Evolutionary conservation across 53 echinoderm and acorn worm genomes (phyloP).

Genomic region (Hippasteria phrygiana): DNA sequence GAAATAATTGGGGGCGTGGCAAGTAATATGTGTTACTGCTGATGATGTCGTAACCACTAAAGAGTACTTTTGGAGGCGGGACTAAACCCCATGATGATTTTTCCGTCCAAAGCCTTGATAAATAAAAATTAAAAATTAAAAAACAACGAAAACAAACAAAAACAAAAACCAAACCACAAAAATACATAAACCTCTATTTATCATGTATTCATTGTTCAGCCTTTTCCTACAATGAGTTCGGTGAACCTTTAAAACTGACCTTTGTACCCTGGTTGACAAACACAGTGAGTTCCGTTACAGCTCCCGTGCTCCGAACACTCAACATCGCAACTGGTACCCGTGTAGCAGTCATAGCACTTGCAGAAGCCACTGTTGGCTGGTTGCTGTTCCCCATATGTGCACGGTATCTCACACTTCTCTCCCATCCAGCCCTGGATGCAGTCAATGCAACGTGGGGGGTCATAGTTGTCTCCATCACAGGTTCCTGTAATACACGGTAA

Average conservation of each 20-base stretch:
- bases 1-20: too few species aligned
- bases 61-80: too few species aligned
- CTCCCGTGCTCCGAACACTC: constrained; percentile 78
- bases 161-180: too few species aligned
- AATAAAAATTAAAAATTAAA: too few species aligned
- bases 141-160: too few species aligned
- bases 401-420: constrained; percentile 76
- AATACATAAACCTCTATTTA: too few species aligned
- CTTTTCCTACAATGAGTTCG: background rate
- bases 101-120: too few species aligned
- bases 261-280: constrained; percentile 71
- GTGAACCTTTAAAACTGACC: constrained; percentile 28
- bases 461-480: constrained; percentile 76
- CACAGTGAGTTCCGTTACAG: constrained; percentile 68
- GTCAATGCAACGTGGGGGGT: constrained; percentile 72
- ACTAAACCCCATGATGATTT: too few species aligned
- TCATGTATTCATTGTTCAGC: too few species aligned
- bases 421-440: constrained; percentile 87
- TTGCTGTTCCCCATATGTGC: constrained; percentile 73
- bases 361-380: constrained; percentile 75
- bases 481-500: too few species aligned
- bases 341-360: constrained; percentile 79
- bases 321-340: constrained; percentile 80
- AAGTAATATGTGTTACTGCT: too few species aligned
- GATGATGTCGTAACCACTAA: too few species aligned